Conservation (phyloP, 2,888 invertebrate genomes). For the Operophtera brumata region DNA sequence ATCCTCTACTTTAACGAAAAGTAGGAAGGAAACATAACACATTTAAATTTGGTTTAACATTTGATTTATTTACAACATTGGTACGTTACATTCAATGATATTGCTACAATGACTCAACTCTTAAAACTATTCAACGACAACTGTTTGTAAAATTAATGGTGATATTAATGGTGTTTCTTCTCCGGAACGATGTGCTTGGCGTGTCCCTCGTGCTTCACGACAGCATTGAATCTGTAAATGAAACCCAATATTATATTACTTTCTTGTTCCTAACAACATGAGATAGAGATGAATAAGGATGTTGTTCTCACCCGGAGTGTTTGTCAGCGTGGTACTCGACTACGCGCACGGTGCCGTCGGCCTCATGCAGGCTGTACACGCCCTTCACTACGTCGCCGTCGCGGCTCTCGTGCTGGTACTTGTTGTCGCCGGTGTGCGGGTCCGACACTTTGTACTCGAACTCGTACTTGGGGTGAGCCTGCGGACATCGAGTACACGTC, state of each 20-base stretch:
- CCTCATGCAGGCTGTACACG: conserved; percentile 35
- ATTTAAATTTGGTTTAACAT: no score
- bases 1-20: no score
- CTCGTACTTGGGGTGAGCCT: conserved; percentile 8
- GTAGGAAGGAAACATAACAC: no score
- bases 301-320: conserved; percentile 39
- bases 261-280: neutral
- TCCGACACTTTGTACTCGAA: conserved; percentile 52
- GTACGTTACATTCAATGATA: neutral
- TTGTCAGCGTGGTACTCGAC: conserved; percentile 61
- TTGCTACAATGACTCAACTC: neutral
- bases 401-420: conserved; percentile 70
- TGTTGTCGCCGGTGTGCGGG: conserved; percentile 74
- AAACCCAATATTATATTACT: neutral
- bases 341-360: conserved; percentile 61
- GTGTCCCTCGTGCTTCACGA: conserved; percentile 34
- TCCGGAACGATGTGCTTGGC: conserved; percentile 35
- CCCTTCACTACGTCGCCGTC: conserved; percentile 80
- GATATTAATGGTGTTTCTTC: conserved; percentile 25
- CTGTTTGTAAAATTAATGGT: conserved; percentile 1
- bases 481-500: neutral
- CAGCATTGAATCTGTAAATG: conserved; percentile 39
- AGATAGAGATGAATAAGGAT: no score
- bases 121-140: neutral
- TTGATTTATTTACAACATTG: neutral